phyloP scores from a whole-genome alignment of 1,140 invertebrate species.

The Drosophila saltans region DNA sequence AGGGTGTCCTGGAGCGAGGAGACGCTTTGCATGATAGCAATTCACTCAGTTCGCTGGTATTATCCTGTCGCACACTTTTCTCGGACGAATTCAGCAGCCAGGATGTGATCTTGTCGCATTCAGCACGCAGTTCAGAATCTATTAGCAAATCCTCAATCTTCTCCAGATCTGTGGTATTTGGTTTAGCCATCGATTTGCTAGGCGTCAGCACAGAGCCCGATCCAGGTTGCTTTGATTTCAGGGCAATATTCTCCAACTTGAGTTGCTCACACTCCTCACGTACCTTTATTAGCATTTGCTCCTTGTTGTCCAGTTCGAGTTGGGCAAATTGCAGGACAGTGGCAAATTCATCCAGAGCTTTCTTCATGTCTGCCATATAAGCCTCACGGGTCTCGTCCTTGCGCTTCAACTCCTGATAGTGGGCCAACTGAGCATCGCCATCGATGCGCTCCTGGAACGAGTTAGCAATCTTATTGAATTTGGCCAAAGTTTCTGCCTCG shows the following conservation, averaged over 20 bases:
- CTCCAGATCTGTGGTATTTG: constrained; percentile 76
- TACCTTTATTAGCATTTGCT: constrained; percentile 74
- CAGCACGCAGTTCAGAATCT: constrained; percentile 74
- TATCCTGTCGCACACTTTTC: constrained; percentile 75
- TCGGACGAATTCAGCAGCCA: constrained; percentile 76
- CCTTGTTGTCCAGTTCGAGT: constrained; percentile 80
- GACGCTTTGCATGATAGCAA: constrained; percentile 63
- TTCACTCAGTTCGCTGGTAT: constrained; percentile 67
- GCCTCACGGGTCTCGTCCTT: constrained; percentile 80
- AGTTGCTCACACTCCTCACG: constrained; percentile 81
- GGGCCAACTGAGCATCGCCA: constrained; percentile 72
- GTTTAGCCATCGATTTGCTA: constrained; percentile 58
- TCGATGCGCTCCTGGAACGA: constrained; percentile 83
- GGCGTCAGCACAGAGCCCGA: constrained; percentile 49
- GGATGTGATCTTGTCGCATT: constrained; percentile 78
- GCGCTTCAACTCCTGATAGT: constrained; percentile 76
- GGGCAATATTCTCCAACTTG: constrained; percentile 79
- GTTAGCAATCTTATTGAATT: constrained; percentile 83
- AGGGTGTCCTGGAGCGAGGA: constrained; percentile 50
- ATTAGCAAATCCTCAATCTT: constrained; percentile 77
- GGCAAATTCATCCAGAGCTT: constrained; percentile 80
- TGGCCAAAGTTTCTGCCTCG: constrained; percentile 82
- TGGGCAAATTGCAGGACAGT: constrained; percentile 80
- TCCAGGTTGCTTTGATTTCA: constrained; percentile 74
- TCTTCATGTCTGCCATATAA: constrained; percentile 82